phyloP scores from a whole-genome alignment of 2,797 vertebrate species.

The Pangasius krempfi region DNA sequence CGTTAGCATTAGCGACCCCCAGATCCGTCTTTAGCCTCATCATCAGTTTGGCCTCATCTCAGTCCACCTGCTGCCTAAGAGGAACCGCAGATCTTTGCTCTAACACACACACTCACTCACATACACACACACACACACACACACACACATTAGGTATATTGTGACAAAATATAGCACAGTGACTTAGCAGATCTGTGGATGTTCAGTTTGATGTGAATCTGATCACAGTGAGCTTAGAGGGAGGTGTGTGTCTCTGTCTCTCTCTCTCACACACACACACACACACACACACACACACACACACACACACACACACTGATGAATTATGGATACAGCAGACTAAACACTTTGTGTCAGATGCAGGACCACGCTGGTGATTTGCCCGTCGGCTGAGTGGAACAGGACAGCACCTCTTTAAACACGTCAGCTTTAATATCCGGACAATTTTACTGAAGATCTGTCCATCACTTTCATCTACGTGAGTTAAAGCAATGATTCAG shows the following conservation, averaged over 20 bases:
- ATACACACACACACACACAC: conserved; percentile 11
- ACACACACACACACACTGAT: conserved; percentile 40
- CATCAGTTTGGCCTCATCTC: conserved; percentile 81
- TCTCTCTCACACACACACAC: background rate
- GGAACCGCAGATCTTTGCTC: background rate
- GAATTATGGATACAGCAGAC: conserved; percentile 76
- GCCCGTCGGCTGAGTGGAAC: conserved; percentile 67
- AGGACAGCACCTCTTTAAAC: conserved; percentile 32
- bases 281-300: conserved; percentile 10
- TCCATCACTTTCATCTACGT: background rate
- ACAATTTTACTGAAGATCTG: background rate
- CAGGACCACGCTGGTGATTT: conserved; percentile 77
- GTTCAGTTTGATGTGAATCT: background rate
- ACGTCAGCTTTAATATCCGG: conserved; percentile 3
- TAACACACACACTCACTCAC: conserved; percentile 4
- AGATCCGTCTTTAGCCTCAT: conserved; percentile 82
- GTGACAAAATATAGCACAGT: background rate
- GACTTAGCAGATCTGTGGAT: background rate
- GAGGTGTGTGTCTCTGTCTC: background rate
- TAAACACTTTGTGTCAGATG: conserved; percentile 60
- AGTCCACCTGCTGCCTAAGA: conserved; percentile 61
- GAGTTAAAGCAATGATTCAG: background rate
- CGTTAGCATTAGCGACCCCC: conserved; percentile 43
- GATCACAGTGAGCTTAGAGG: background rate
- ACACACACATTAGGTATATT: background rate